These are phyloP conservation scores for Andrena praecox DNA, from an alignment of 2,888 invertebrate genomes.

Conservation along the genomic window DNA sequence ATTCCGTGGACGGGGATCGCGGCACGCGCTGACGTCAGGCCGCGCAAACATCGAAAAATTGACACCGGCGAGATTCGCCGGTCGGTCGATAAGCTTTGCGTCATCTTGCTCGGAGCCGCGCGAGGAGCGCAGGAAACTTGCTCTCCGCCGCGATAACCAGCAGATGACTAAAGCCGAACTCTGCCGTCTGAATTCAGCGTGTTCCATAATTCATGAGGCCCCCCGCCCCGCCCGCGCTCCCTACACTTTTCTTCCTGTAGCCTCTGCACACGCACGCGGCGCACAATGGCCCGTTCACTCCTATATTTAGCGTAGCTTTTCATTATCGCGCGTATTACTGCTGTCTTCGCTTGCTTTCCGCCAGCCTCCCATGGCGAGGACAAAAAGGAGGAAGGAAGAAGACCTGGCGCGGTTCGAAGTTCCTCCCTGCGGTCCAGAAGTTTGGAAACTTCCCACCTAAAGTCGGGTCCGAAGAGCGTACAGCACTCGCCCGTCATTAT, in stretches of 20 bases:
- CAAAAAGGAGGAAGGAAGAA: too few species aligned
- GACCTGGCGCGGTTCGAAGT: too few species aligned
- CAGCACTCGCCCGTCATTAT: slow-evolving; percentile 30
- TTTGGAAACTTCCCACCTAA: too few species aligned
- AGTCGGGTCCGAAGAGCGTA: neutral
- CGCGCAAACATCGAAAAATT: slow-evolving; percentile 36
- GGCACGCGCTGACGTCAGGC: slow-evolving; percentile 23
- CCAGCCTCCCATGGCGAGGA: too few species aligned
- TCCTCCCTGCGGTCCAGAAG: too few species aligned
- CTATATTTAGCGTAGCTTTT: slow-evolving; percentile 78
- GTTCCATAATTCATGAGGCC: slow-evolving; percentile 48
- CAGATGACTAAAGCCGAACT: slow-evolving; percentile 25
- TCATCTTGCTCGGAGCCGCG: slow-evolving; percentile 26
- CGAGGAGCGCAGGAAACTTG: slow-evolving; percentile 10
- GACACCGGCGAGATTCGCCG: slow-evolving; percentile 23
- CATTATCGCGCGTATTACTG: slow-evolving; percentile 57
- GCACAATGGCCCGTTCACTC: slow-evolving; percentile 74
- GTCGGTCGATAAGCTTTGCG: slow-evolving; percentile 28
- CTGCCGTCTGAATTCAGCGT: slow-evolving; percentile 37
- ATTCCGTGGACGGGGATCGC: slow-evolving; percentile 18
- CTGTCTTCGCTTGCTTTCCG: too few species aligned
- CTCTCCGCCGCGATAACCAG: neutral
- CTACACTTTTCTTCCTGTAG: neutral
- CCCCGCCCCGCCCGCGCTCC: neutral
- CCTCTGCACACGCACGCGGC: slow-evolving; percentile 25